Base-by-base conservation (phyloP, 2,797 vertebrate species). In the Gila robusta region DNA sequence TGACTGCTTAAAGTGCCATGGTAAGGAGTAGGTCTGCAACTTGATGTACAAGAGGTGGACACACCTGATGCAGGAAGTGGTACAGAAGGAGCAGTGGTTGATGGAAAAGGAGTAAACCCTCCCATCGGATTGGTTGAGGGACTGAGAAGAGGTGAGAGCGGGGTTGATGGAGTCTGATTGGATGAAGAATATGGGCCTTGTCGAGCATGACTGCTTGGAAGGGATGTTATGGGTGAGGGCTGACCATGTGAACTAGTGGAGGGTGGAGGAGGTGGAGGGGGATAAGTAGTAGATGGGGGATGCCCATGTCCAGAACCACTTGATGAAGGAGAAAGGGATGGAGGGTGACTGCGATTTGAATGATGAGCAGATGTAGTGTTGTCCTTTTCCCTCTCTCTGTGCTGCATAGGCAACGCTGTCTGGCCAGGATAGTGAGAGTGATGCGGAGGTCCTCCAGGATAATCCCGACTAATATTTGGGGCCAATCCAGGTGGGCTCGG, bases 1-100 rank as follows among this genome's bases (percentile, higher is more conserved):
- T 96, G 95, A 91, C 91, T 95, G 92, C 94, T 96, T 91, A 96
- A 93, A 91, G 92, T 92, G 91, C 93, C 89, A 37, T 96, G 95
- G 79, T 95, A 96, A 71, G 95, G 91, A 39, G 96, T 90, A 8
- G 95, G 94, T 35, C 95, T 94, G 81, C 94, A 96, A 82, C 95
- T 94, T 69, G 96, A 93, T 23, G 95, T 93, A 88, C 95, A 96
- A 86, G 94, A 93, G 54, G 94, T 93, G 47, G 94, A 91, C 4
- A 91, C 93, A 79, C 92, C 92, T 37, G 94, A 88, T 1, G 92
- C 94, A 77, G 95, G 90, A 87, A 94, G 93, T 44, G 94, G 91
- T 86, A 94, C 91, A 87, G 93, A 91, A 32, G 95, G 91, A 66
- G 93, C 92, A 74, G 95, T 93, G 67, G 93, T 92, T 17, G 95